Evolutionary conservation across 2,888 invertebrate species (phyloP).

Genomic region (Hypena proboscidalis): DNA sequence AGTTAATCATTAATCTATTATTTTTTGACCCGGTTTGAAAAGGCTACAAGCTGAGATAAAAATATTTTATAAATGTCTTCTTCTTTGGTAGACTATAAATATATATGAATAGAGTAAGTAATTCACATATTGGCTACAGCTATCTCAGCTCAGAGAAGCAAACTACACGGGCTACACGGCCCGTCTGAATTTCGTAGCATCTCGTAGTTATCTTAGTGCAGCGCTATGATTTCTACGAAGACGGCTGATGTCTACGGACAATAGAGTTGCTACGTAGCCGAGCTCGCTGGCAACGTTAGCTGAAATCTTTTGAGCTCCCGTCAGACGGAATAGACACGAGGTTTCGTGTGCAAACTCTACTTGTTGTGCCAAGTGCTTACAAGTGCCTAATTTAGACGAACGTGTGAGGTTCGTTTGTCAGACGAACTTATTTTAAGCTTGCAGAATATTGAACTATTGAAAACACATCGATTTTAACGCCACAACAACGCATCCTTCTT

Average conservation of each 20-base stretch:
- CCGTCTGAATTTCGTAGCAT: conserved; percentile 40
- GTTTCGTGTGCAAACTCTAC: conserved; percentile 55
- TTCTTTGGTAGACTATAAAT: too few species aligned
- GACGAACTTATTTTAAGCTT: neutral
- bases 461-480: neutral
- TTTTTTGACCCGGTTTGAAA: too few species aligned
- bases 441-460: neutral
- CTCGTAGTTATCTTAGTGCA: conserved; percentile 50
- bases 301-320: conserved; percentile 69
- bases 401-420: conserved; percentile 10
- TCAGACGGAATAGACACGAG: conserved; percentile 59
- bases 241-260: conserved; percentile 62
- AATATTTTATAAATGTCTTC: too few species aligned
- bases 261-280: conserved; percentile 61
- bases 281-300: conserved; percentile 54
- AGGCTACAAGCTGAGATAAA: too few species aligned
- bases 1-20: too few species aligned
- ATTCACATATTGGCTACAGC: conserved; percentile 25
- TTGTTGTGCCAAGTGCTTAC: conserved; percentile 54
- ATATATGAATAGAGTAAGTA: too few species aligned
- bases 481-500: neutral
- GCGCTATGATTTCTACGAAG: conserved; percentile 52
- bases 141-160: conserved; percentile 41
- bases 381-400: conserved; percentile 51
- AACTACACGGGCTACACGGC: conserved; percentile 41